A percentile compares a stretch with the other conserved stretches of the same genome.
Evolutionary conservation across 2,888 invertebrate genomes (phyloP).

Genomic region (Ditula angustiorana): DNA sequence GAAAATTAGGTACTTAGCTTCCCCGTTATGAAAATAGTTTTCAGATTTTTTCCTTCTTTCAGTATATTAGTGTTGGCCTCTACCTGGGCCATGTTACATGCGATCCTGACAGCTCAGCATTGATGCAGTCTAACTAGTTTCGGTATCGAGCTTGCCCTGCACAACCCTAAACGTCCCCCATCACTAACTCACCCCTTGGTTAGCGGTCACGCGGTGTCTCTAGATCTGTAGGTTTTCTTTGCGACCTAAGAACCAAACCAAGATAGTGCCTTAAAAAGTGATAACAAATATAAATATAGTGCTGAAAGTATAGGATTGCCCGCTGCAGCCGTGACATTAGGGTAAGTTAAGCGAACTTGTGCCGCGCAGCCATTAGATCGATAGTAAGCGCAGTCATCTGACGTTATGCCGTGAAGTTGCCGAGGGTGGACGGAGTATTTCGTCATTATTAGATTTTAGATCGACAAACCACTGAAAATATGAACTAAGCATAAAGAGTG

Average conservation of each 20-base stretch:
- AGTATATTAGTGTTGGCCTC: too few species aligned
- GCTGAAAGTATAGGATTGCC: constrained; percentile 26
- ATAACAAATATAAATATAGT: constrained; percentile 44
- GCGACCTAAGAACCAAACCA: constrained; percentile 47
- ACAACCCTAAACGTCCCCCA: not conserved
- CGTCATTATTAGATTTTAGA: too few species aligned
- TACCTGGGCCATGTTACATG: too few species aligned
- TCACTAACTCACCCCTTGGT: constrained; percentile 42
- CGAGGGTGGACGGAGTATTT: constrained; percentile 10
- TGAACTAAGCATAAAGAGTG: too few species aligned
- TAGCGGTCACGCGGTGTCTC: constrained; percentile 43
- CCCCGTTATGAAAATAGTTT: too few species aligned
- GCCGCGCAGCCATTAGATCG: constrained; percentile 14
- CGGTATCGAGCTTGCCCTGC: not conserved
- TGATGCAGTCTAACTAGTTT: not conserved
- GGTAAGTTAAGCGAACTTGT: constrained; percentile 18
- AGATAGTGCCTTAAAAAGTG: constrained; percentile 58
- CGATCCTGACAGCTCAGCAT: too few species aligned
- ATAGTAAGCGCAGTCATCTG: constrained; percentile 16
- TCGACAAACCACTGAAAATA: too few species aligned
- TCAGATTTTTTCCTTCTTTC: too few species aligned
- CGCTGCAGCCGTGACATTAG: constrained; percentile 4
- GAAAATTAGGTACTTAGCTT: too few species aligned
- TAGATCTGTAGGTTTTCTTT: constrained; percentile 45
- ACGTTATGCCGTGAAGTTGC: constrained; percentile 32